A percentile compares a stretch with the other conserved stretches of the same genome.
phyloP scores from a whole-genome alignment of 1,140 invertebrate genomes.

The Trichomalopsis sarcophagae region DNA sequence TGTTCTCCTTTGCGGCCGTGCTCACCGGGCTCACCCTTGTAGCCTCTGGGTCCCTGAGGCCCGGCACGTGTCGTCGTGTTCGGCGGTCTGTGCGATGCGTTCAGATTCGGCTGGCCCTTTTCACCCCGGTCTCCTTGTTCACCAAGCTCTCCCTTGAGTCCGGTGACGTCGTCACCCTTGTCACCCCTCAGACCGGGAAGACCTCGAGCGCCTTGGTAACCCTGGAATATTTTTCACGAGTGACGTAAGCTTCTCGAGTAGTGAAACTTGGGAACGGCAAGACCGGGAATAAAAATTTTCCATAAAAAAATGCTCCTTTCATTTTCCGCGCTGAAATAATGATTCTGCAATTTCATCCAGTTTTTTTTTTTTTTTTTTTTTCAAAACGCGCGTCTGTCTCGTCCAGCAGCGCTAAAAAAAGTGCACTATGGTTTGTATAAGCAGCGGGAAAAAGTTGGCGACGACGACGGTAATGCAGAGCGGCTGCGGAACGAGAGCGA shows the following conservation, averaged over 20 bases:
- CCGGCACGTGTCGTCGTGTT: slow-evolving; percentile 67
- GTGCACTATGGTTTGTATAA: too few species aligned
- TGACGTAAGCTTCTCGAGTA: too few species aligned
- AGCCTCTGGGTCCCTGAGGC: slow-evolving; percentile 75
- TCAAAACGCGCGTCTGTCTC: neutral
- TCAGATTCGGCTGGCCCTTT: slow-evolving; percentile 65
- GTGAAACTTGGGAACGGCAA: too few species aligned
- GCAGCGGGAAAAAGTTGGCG: neutral
- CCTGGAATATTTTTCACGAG: slow-evolving; percentile 56
- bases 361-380: too few species aligned
- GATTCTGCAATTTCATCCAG: too few species aligned
- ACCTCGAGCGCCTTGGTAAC: slow-evolving; percentile 73
- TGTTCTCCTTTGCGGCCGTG: slow-evolving; percentile 77
- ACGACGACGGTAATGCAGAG: neutral
- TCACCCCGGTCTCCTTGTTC: slow-evolving; percentile 75
- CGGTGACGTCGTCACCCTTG: slow-evolving; percentile 67
- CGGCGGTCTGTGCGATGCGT: slow-evolving; percentile 42
- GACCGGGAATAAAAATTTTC: too few species aligned
- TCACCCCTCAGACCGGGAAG: slow-evolving; percentile 77
- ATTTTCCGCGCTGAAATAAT: too few species aligned
- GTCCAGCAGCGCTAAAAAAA: neutral
- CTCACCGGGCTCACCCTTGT: slow-evolving; percentile 77
- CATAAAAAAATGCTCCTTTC: too few species aligned
- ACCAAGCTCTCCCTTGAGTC: slow-evolving; percentile 70
- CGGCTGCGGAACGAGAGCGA: neutral